Base-by-base conservation (phyloP, 2,113 vertebrate species). In the Oreotrochilus melanogaster region DNA sequence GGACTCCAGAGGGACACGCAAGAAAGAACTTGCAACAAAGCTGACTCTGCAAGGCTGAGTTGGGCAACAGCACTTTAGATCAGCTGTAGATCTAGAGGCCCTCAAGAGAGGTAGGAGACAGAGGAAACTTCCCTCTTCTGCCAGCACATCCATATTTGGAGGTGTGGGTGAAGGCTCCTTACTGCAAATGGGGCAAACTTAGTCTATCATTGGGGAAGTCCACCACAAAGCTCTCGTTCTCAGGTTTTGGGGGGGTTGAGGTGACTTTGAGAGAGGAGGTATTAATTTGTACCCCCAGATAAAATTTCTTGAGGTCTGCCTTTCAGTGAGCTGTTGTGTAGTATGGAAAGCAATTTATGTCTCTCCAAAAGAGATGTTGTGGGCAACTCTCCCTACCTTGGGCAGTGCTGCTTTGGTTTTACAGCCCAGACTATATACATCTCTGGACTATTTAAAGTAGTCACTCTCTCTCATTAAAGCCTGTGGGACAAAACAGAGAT, bases 11-110 rank as follows among this genome's bases (percentile, higher is more conserved):
- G 14, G 35, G 66, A 33, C 6, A 74, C 43, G 71, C 94, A 95
- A 91, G 94, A 95, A 88, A 89, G 43, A 51, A 87, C 95, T 95
- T 93, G 96, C 56, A 78, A 80, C 48, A 92, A 92, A 93, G 94
- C 95, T 95, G 96, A 96, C 86, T 95, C 73, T 78, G 83, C 92
- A 95, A 78, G 86, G 61, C 72, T 13, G 15, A 91, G 80, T 95
- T 95, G 86, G 92, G 96, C 94, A 96, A 97, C 42, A 60, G 61
- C 53, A 89, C 35, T 93, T 93, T 67, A 96, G 86, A 96, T 97
- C 86, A 93, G 80, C 30, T 92, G 64, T 81, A 95, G 88, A 97
- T 97, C 92, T 97, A 95, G 83, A 96, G 94, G 96, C 91, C 93
- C 81, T 96, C 93, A 87, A 96, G 91, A 93, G 92, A 92, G 60